Percentiles rank a stretch among this genome's conserved stretches.
Conservation (phyloP, 2,113 vertebrate genomes). For the Rhinogobius similis region DNA sequence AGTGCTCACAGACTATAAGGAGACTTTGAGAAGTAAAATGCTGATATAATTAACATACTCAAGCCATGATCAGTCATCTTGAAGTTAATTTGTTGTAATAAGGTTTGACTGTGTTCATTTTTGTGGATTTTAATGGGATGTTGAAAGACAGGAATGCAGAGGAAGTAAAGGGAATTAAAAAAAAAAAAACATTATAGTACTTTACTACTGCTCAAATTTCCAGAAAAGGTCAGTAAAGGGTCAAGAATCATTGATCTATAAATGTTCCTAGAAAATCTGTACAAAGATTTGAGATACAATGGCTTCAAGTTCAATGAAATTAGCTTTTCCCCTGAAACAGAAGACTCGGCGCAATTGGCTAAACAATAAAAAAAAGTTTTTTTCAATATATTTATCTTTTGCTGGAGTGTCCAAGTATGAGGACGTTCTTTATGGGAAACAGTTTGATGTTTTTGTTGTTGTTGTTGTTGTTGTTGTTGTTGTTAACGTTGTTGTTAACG, state of each 20-base stretch:
- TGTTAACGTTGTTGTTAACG: too few species aligned
- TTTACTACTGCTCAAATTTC: background rate
- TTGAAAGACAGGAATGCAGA: constrained; percentile 20
- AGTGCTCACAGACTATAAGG: constrained; percentile 30
- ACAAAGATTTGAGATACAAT: constrained; percentile 13
- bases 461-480: too few species aligned
- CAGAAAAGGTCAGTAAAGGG: background rate
- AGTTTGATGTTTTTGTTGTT: too few species aligned
- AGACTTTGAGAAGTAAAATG: constrained; percentile 41
- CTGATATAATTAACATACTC: constrained; percentile 44
- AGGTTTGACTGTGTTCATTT: constrained; percentile 32
- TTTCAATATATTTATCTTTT: too few species aligned
- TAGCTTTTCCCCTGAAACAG: too few species aligned
- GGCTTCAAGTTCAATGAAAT: background rate
- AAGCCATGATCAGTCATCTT: constrained; percentile 18
- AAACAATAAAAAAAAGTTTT: too few species aligned
- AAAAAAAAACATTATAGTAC: background rate
- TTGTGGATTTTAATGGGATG: constrained; percentile 42
- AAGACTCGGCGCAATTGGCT: too few species aligned
- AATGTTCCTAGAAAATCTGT: background rate
- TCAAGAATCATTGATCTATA: background rate
- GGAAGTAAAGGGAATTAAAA: too few species aligned
- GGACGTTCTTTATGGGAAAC: too few species aligned
- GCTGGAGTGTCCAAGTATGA: too few species aligned
- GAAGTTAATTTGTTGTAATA: constrained; percentile 43